Conservation (phyloP, 2,113 vertebrate genomes). For the Syrrhaptes paradoxus region DNA sequence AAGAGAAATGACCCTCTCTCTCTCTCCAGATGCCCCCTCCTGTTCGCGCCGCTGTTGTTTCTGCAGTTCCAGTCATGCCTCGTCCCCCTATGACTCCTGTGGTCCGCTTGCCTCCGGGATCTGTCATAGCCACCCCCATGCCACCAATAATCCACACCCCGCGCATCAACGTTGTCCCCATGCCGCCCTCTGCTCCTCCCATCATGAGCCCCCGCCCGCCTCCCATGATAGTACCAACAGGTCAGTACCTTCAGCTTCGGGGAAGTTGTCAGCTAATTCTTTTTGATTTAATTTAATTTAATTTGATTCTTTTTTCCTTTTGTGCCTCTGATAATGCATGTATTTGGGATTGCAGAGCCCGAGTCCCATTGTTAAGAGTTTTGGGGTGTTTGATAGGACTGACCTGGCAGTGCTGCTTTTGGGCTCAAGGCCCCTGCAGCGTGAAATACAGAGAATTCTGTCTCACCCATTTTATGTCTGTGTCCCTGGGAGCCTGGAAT, state of each 20-base stretch:
- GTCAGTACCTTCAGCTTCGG: conserved; percentile 67
- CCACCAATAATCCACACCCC: conserved; percentile 91
- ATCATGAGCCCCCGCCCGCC: conserved; percentile 93
- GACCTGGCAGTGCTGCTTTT: neutral
- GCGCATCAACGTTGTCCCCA: conserved; percentile 95
- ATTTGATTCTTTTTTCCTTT: neutral
- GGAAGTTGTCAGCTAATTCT: neutral
- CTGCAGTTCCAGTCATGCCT: conserved; percentile 91
- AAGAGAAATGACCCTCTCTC: neutral
- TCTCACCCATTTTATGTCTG: fast-evolving
- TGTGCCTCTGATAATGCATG: neutral
- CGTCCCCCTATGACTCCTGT: conserved; percentile 89
- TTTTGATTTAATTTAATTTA: neutral
- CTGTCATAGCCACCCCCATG: conserved; percentile 87
- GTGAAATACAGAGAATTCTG: neutral
- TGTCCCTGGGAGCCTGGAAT: neutral
- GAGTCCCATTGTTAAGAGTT: neutral
- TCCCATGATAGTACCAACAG: conserved; percentile 94
- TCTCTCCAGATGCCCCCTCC: conserved; percentile 84
- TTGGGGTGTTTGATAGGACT: neutral
- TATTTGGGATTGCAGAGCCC: neutral
- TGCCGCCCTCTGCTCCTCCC: conserved; percentile 89
- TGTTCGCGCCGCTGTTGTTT: conserved; percentile 90
- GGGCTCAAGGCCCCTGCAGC: neutral
- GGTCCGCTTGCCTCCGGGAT: conserved; percentile 88